A percentile compares a stretch with the other conserved stretches of the same genome.
Conservation (phyloP, 2,113 vertebrate species). For the Centrocercus urophasianus region DNA sequence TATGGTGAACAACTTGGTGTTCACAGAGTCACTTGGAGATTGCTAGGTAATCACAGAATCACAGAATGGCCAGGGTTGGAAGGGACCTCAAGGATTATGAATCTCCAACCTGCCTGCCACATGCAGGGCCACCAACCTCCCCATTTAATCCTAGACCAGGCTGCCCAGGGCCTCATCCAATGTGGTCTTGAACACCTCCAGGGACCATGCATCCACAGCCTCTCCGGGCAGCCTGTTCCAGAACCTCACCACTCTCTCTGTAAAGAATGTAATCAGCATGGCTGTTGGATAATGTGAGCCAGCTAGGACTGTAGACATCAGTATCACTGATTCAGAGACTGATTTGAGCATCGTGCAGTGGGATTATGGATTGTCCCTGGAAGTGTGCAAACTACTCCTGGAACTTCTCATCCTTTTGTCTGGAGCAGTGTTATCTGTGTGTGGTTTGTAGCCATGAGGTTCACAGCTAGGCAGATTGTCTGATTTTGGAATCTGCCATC, state of each 20-base stretch:
- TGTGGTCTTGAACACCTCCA: too few relatives aligned
- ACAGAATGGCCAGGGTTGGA: too few relatives aligned
- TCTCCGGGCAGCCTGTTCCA: too few relatives aligned
- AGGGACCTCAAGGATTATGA: too few relatives aligned
- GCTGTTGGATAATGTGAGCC: not conserved
- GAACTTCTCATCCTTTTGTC: not conserved
- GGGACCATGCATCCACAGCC: too few relatives aligned
- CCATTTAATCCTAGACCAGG: too few relatives aligned
- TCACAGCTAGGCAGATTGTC: not conserved
- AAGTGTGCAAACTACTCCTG: not conserved
- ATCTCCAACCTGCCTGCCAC: too few relatives aligned
- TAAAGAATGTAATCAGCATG: not conserved
- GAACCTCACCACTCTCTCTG: too few relatives aligned
- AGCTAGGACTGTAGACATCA: not conserved
- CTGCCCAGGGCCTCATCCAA: too few relatives aligned
- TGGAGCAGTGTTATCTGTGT: not conserved
- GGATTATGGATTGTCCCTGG: not conserved
- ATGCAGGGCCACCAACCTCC: too few relatives aligned
- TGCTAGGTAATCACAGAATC: not conserved
- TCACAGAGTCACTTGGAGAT: not conserved
- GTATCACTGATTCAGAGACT: not conserved
- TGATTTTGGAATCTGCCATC: conserved; percentile 16
- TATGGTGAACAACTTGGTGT: not conserved
- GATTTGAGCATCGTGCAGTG: accelerated
- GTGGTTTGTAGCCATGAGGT: not conserved